Evolutionary conservation across 2,113 vertebrate species (phyloP).

Genomic region (Callipepla californica): DNA sequence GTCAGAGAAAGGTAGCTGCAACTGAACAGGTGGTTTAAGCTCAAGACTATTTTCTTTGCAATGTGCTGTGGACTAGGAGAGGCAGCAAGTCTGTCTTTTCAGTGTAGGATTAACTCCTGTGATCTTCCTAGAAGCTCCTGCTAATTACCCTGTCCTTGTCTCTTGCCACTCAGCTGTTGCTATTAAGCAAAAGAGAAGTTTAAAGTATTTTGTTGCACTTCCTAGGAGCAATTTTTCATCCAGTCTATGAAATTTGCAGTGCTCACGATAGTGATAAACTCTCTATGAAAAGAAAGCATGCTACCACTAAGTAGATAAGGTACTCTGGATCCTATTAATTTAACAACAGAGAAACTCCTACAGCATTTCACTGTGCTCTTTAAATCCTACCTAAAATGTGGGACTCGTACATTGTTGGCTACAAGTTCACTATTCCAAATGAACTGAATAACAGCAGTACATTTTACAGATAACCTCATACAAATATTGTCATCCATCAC

Average conservation of each 20-base stretch:
- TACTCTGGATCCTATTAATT: constrained; percentile 65
- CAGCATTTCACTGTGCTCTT: constrained; percentile 71
- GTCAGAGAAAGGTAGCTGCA: constrained; percentile 18
- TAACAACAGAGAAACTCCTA: constrained; percentile 72
- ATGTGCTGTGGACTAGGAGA: constrained; percentile 5
- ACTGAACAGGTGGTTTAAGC: not conserved
- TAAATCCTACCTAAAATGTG: constrained; percentile 74
- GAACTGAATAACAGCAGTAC: constrained; percentile 70
- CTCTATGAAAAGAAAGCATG: constrained; percentile 61
- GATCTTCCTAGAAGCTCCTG: not conserved
- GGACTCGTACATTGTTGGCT: constrained; percentile 63
- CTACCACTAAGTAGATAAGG: constrained; percentile 51
- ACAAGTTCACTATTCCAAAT: constrained; percentile 75
- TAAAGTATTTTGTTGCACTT: constrained; percentile 20
- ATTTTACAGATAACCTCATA: constrained; percentile 67
- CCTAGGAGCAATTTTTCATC: constrained; percentile 50
- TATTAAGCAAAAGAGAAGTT: constrained; percentile 14
- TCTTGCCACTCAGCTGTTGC: not conserved
- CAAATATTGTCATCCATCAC: constrained; percentile 64
- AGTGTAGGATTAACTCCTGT: not conserved
- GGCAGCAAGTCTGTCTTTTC: not conserved
- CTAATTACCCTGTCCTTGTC: constrained; percentile 6
- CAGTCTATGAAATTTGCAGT: constrained; percentile 24
- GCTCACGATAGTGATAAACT: constrained; percentile 45
- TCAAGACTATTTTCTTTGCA: constrained; percentile 25